Evolutionary conservation across 2,797 vertebrate species (phyloP).

Genomic region (Falco biarmicus): DNA sequence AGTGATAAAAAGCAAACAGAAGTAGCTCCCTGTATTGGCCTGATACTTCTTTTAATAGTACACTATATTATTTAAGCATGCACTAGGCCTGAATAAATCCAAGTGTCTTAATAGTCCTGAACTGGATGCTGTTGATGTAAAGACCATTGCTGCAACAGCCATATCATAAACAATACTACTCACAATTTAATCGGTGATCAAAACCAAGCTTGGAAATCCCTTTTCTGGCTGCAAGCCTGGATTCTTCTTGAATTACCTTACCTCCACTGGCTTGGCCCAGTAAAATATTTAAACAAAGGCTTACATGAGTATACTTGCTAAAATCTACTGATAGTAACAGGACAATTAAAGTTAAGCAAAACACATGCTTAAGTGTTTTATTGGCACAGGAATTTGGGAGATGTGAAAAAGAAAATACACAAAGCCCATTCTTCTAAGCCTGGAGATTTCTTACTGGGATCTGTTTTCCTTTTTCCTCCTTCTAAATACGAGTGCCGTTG

Average conservation of each 20-base stretch:
- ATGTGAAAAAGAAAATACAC: background rate
- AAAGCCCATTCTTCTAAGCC: background rate
- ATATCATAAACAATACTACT: background rate
- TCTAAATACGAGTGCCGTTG: background rate
- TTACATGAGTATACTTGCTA: background rate
- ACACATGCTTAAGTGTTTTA: background rate
- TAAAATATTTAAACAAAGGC: background rate
- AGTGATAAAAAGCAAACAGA: background rate
- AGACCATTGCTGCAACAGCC: background rate
- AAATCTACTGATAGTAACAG: background rate
- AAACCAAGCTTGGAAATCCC: background rate
- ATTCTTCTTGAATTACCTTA: background rate
- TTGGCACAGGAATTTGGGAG: background rate
- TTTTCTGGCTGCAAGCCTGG: background rate
- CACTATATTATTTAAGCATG: background rate
- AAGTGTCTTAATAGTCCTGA: background rate
- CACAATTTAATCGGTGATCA: background rate
- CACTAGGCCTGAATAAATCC: background rate
- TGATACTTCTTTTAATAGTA: background rate
- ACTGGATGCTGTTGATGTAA: background rate
- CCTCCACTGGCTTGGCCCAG: background rate
- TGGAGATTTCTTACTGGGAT: background rate
- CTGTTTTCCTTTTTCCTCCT: background rate
- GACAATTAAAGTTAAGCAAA: background rate
- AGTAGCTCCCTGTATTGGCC: background rate